Evolutionary conservation across 2,888 invertebrate genomes (phyloP).

Genomic region (Tineola bisselliella): DNA sequence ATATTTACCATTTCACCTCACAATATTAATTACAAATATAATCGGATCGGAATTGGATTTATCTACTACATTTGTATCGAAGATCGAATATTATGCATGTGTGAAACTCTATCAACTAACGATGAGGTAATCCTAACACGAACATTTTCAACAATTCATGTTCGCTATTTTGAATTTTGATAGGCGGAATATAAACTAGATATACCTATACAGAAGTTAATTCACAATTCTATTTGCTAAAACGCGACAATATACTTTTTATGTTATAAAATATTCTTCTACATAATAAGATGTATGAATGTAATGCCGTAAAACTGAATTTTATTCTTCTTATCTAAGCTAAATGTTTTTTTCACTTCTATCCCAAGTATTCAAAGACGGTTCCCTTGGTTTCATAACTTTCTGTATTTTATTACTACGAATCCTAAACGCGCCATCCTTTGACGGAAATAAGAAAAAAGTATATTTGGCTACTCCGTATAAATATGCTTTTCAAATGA

Average conservation of each 20-base stretch:
- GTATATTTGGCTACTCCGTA: neutral
- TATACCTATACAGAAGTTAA: neutral
- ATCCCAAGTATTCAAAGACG: neutral
- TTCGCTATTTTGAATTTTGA: neutral
- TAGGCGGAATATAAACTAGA: neutral
- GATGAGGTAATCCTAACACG: neutral
- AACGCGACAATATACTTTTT: neutral
- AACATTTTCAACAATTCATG: conserved; percentile 1
- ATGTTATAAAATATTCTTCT: neutral
- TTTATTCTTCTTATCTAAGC: neutral
- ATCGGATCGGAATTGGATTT: too few relatives aligned
- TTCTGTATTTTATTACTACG: neutral
- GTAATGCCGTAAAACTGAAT: neutral
- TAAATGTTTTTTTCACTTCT: neutral
- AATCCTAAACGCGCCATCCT: neutral
- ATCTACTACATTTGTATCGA: too few relatives aligned
- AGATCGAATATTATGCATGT: too few relatives aligned
- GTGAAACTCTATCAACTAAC: neutral
- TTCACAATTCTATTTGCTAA: neutral
- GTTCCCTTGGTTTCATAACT: neutral
- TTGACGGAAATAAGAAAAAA: neutral
- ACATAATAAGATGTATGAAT: neutral
- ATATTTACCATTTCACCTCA: too few relatives aligned
- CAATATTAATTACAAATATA: too few relatives aligned
- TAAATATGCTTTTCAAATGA: neutral